Base-by-base conservation (phyloP, 2,113 vertebrate species). In the Hemicordylus capensis region DNA sequence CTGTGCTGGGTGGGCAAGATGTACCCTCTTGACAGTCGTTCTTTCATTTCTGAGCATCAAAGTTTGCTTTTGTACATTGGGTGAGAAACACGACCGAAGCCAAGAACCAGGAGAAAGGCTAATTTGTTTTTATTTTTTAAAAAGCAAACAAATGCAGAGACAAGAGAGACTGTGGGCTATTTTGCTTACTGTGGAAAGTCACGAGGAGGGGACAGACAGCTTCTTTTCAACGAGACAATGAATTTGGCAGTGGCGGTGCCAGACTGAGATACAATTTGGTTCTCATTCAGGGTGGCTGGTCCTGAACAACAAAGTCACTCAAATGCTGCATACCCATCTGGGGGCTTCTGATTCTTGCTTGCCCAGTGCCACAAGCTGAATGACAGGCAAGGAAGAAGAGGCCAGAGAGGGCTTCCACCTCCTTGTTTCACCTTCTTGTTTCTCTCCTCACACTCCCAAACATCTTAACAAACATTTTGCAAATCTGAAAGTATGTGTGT, bases 151-250 rank as follows among this genome's bases (percentile, higher is more conserved):
- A 76, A 17, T 72, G 81, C 19, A 0, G 0, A 28, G 74, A 42
- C 75, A 72, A 84, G 63, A 78, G 66, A 90, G 66, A 3, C 46
- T 6, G 81, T 54, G 19, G 28, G 76, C 64, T 31, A 51, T 85
- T 84, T 80, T 48, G 34, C 7, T 66, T 42, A 81, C 80, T 78
- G 77, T 11, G 15, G 64, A 81, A 0, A 0, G 44, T 12, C 80
- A 48, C 34, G 39, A 59, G 81, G 54, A 66, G 56, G 56, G 46
- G 31, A 77, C 51, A 22, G 46, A 78, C 74, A 14, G 22, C 44
- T 28, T 31, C 1, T 37, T 39, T 54, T 76, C 26, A 22, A 39
- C 76, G 22, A 48, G 11, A 84, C 28, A 67, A 58, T 37, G 69
- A 75, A 78, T 37, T 81, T 79, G 64, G 72, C 59, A 81, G 69